Base-by-base conservation (phyloP, 2,888 invertebrate genomes). In the Ennomos fuscantarius region DNA sequence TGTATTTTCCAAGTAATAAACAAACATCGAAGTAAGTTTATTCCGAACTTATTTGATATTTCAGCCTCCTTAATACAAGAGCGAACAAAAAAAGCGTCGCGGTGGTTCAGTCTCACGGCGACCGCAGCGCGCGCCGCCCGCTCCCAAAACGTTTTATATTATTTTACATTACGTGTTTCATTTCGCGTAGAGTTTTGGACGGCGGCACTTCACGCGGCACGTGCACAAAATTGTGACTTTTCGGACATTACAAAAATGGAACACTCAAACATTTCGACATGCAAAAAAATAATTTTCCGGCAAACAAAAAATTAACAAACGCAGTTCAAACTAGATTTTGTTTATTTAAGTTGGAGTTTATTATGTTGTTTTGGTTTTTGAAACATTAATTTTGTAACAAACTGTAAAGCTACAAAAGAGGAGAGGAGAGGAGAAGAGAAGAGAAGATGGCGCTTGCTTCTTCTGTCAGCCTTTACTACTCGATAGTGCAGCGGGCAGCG, bases 391-490 rank as follows among this genome's bases (percentile, higher is more conserved):
- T 87, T 84, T 82, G 70, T 80, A 70, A 77, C 79, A 84, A 86
- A 87, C 87, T 84, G 79, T 84, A 82, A 78, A 44, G 73, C 76
- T 73, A 81, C n/a, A n/a, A n/a, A 80, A 79, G 81, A 85, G 79
- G 72, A 75, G 77, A 60, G 73, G 55, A 24, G 24, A 24, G 5
- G 57, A 61, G 69, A 70, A 69, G 76, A 73, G 73, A 79, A 78
- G 68, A 84, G 81, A 91, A 86, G 75, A 93, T 93, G 93, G 93
- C 93, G 84, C 92, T 94, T 69, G 94, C 94, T 79, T 94, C 94
- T 83, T 94, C 94, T 87, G 94, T 94, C 86, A 94, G 94, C 89
- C 87, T 94, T 74, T 94, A 94, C 87, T 94, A 94, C 89, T 94
- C 94, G 73, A 94, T 94, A 85, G 94, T 94, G 87, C 94, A 94